A percentile compares a stretch with the other conserved stretches of the same genome.
Evolutionary conservation across 2,797 vertebrate species (phyloP).

Genomic region (Microctenopoma stevenorrisi): DNA sequence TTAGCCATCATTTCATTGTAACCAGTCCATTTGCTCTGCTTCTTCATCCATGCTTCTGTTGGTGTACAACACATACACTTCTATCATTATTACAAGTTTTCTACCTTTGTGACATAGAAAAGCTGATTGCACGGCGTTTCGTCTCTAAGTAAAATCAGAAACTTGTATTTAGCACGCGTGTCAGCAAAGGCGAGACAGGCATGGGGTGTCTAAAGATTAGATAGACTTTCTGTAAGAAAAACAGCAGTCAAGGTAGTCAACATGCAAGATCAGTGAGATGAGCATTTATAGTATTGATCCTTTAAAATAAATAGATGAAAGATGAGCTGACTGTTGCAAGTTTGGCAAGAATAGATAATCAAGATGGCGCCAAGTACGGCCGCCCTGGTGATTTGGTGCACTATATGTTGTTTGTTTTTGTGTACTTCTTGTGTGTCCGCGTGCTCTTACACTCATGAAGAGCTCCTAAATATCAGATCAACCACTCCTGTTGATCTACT

Average conservation of each 20-base stretch:
- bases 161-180: slow-evolving; percentile 4
- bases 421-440: no score
- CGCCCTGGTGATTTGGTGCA: no score
- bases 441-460: no score
- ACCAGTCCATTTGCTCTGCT: slow-evolving; percentile 1
- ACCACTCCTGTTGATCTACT: no score
- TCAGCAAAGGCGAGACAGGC: not conserved
- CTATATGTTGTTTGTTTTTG: no score
- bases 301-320: no score
- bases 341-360: no score
- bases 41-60: slow-evolving; percentile 6
- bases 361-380: no score
- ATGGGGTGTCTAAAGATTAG: not conserved
- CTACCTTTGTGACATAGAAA: slow-evolving; percentile 1
- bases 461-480: no score
- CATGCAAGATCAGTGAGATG: not conserved
- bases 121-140: slow-evolving; percentile 4
- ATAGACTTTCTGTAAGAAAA: slow-evolving; percentile 3
- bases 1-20: not conserved
- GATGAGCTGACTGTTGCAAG: no score
- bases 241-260: not conserved
- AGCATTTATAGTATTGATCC: not conserved
- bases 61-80: slow-evolving; percentile 1
- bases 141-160: slow-evolving; percentile 11
- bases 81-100: slow-evolving; percentile 5